These are phyloP conservation scores for Strigamia maritima DNA, from an alignment of 2,888 invertebrate species.

Conservation along the genomic window DNA sequence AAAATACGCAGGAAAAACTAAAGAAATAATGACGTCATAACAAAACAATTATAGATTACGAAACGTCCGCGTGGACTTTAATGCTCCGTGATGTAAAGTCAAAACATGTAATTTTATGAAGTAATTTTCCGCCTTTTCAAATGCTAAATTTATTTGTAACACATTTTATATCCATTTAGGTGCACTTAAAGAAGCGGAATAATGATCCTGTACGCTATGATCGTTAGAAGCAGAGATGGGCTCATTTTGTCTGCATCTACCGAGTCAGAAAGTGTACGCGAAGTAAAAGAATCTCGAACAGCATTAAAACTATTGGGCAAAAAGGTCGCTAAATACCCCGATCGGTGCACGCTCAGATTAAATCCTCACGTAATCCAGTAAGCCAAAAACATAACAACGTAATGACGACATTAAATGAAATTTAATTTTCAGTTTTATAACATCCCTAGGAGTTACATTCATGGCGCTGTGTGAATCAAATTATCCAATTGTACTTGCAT, in stretches of 20 bases:
- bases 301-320: slow-evolving; percentile 50
- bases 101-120: neutral
- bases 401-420: neutral
- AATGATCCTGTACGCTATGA: slow-evolving; percentile 43
- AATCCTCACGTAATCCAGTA: slow-evolving; percentile 52
- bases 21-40: neutral
- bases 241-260: slow-evolving; percentile 51
- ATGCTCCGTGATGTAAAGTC: neutral
- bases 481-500: slow-evolving; percentile 54
- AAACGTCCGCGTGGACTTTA: neutral
- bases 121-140: no score
- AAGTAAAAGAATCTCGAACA: slow-evolving; percentile 49
- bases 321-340: slow-evolving; percentile 49
- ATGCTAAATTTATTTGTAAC: no score
- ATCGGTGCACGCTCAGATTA: slow-evolving; percentile 52
- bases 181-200: neutral
- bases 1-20: neutral
- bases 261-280: slow-evolving; percentile 49
- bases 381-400: slow-evolving; percentile 45
- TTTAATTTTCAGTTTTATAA: slow-evolving; percentile 47
- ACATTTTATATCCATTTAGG: neutral
- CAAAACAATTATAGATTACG: neutral
- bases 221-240: slow-evolving; percentile 50
- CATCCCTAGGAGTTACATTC: slow-evolving; percentile 51
- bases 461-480: slow-evolving; percentile 52